Base-by-base conservation (phyloP, 2,888 invertebrate genomes). In the Portevinia maculata region DNA sequence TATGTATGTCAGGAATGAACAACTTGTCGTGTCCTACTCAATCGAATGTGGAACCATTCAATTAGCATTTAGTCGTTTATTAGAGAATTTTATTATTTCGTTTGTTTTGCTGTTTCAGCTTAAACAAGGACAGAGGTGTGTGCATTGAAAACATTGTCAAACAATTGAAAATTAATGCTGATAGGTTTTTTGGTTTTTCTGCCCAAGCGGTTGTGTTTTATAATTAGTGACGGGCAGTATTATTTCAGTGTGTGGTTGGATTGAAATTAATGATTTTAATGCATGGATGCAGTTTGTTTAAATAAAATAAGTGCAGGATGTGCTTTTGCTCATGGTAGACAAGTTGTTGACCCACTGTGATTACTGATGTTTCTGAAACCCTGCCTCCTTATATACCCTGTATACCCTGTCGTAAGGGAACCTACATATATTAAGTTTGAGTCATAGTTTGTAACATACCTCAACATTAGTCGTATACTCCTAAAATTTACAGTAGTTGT, bases 41-140 rank as follows among this genome's bases (percentile, higher is more conserved):
- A 0, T 11, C 32, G 46, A 60, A 48, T 60, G 46, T 60, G 46
- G 44, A 60, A 34, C 32, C 46, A 46, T 34, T 34, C 46, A 46
- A 60, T 60, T 60, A 60, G 46, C 13, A n/a, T 34, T 34, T 4
- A 46, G 32, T 7, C 13, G 21, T 60, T 60, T 46, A 60, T 60
- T 60, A 60, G 44, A 34, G 13, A 46, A 6, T 7, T 2, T 32
- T 44, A 3, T 7, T 4, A 8, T 19, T 30, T 30, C 30, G 17
- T 46, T 19, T n/a, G n/a, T 32, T 8, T n/a, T 32, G 2, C 11
- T 30, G 17, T 1, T 17, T 9, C 24, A n/a, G 7, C n/a, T 13
- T 4, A 21, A 21, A 21, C 32, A 11, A 9, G 1, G 5, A 9
- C 4, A 1, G 9, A 11, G n/a, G 13, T 8, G 24, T 39, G n/a